Base-by-base conservation (phyloP, 1,140 invertebrate species). In the Tribolium castaneum region DNA sequence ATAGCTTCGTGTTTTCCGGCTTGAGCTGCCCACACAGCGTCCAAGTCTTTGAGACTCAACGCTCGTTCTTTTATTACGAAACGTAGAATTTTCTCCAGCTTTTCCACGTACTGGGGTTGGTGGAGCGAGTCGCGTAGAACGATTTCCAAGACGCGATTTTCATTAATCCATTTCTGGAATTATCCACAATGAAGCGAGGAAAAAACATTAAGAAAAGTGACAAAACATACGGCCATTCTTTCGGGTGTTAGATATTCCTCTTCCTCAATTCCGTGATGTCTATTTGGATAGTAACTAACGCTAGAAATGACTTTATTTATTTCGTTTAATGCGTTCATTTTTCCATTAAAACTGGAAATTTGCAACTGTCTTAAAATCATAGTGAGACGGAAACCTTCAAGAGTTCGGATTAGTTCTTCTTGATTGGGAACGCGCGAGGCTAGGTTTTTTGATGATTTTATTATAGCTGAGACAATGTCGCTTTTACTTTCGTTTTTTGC, bases 301-400 rank as follows among this genome's bases (percentile, higher is more conserved):
- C 93, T 95, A 22, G 94, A 93, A 54, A 99, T 97, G 22, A 99
- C 95, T 91, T 99, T 98, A 88, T 99, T 99, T 39, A 99, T 96
- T 91, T 99, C 98, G 89, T 99, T 99, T 35, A 99, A 89, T 25
- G 98, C 97, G 87, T 98, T 99, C 98, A 99, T 99, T 90, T 99
- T 99, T 6, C 98, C 97, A 89, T 99, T 99, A 85, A 99, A 99
- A 45, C 97, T 99, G 10, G 97, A 99, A 85, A 99, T 98, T 91
- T 98, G 96, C 70, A 99, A 88, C 82, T 98, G 92, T 85, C 97
- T 90, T 78, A 99, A 89, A 82, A 99, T 98, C 95, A 99, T 98
- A 90, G 98, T 97, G 78, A 99, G 89, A 83, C 97, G 92, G 89
- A 99, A 97, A 87, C 98, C 96, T 90, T 99, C 97, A 79, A 99